phyloP scores from a whole-genome alignment of 2,888 invertebrate species.

The Stramonita haemastoma region DNA sequence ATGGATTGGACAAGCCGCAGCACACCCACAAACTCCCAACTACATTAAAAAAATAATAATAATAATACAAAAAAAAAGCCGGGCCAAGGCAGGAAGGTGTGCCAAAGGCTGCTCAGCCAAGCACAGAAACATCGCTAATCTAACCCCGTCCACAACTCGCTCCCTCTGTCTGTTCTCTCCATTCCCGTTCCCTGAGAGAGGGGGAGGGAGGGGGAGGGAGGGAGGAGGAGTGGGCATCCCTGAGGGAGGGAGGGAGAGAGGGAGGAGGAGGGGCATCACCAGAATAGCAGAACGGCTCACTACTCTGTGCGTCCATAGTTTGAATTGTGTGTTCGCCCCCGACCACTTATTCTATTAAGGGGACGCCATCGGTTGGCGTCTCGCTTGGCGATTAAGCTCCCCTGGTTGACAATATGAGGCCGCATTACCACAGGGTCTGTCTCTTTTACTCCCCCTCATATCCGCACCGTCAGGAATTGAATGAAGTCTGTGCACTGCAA shows the following conservation, averaged over 20 bases:
- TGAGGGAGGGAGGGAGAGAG: neutral
- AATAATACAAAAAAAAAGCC: too few relatives aligned
- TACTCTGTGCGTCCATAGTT: neutral
- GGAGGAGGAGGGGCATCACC: neutral
- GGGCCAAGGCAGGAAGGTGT: neutral
- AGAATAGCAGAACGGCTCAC: conserved; percentile 8
- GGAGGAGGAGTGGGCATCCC: neutral
- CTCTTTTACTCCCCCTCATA: conserved; percentile 32
- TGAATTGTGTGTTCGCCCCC: conserved; percentile 14
- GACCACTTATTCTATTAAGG: conserved; percentile 41
- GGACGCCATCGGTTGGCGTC: conserved; percentile 29
- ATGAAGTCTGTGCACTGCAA: conserved; percentile 29
- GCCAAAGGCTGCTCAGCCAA: neutral
- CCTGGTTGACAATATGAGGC: conserved; percentile 22
- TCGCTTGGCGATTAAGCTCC: conserved; percentile 26
- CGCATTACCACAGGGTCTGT: conserved; percentile 24
- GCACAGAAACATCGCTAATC: neutral
- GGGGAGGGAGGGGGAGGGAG: neutral
- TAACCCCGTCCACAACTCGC: neutral
- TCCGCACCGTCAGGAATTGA: conserved; percentile 32
- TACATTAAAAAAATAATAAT: too few relatives aligned
- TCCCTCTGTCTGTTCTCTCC: neutral
- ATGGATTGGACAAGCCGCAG: neutral
- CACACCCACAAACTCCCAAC: neutral
- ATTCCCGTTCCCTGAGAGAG: neutral